A percentile compares a stretch with the other conserved stretches of the same genome.
Conservation (phyloP, 2,797 vertebrate genomes). For the Echiichthys vipera region DNA sequence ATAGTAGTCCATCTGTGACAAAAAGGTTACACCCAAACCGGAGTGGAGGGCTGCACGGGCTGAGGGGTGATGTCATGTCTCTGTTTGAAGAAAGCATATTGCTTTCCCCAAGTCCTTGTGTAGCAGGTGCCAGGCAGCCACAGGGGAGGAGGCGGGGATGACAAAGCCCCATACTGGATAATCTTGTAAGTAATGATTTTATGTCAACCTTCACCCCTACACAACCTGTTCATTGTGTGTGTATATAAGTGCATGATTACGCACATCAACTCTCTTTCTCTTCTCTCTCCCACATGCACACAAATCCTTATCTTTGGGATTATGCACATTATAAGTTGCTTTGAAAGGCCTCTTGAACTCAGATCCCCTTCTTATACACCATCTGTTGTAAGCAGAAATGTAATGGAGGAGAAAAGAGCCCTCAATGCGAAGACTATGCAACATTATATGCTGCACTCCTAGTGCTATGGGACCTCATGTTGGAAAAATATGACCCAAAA, state of each 20-base stretch:
- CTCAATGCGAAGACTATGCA: slow-evolving; percentile 30
- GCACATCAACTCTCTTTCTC: slow-evolving; percentile 1
- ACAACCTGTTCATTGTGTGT: slow-evolving; percentile 16
- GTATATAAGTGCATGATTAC: background rate
- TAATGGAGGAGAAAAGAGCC: slow-evolving; percentile 46
- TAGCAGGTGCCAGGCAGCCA: slow-evolving; percentile 70
- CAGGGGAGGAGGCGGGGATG: slow-evolving; percentile 28
- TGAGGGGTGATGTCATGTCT: slow-evolving; percentile 72
- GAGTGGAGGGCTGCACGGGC: slow-evolving; percentile 41
- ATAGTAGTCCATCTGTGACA: slow-evolving; percentile 42
- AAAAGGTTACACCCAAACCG: slow-evolving; percentile 66
- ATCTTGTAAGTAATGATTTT: slow-evolving; percentile 65
- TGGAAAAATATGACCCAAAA: slow-evolving; percentile 14
- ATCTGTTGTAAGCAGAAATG: slow-evolving; percentile 72
- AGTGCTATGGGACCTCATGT: slow-evolving; percentile 3
- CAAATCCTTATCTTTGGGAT: slow-evolving; percentile 54
- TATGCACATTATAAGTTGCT: slow-evolving; percentile 58
- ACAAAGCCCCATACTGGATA: slow-evolving; percentile 46
- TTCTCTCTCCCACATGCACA: slow-evolving; percentile 9
- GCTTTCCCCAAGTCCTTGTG: slow-evolving; percentile 50
- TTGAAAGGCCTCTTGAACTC: slow-evolving; percentile 55
- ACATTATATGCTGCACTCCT: slow-evolving; percentile 30
- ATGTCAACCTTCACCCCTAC: slow-evolving; percentile 29
- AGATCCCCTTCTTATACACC: slow-evolving; percentile 61
- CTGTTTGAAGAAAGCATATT: slow-evolving; percentile 53